phyloP scores from a whole-genome alignment of 1,140 invertebrate genomes.

The Trissolcus basalis region DNA sequence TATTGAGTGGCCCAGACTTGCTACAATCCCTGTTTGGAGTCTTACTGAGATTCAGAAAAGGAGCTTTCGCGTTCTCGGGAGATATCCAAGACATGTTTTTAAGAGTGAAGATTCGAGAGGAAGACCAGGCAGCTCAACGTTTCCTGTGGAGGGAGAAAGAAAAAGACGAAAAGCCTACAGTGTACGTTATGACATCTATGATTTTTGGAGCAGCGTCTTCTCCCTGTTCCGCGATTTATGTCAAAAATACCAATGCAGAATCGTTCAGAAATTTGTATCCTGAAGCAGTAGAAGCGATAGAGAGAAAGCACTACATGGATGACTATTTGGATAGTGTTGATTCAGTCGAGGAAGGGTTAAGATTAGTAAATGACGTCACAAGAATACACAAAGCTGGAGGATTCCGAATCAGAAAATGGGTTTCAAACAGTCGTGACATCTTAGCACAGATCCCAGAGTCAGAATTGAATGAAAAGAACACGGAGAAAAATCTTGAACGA shows the following conservation, averaged over 20 bases:
- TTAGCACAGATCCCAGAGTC: slow-evolving; percentile 41
- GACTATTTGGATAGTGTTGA: slow-evolving; percentile 65
- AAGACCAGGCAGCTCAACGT: neutral
- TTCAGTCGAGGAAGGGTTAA: slow-evolving; percentile 6
- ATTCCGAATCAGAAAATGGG: slow-evolving; percentile 35
- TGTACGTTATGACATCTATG: slow-evolving; percentile 21
- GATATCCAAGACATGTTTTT: too few species aligned
- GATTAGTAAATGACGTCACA: neutral
- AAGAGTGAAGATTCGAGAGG: neutral
- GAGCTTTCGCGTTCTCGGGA: neutral
- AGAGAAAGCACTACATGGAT: slow-evolving; percentile 65
- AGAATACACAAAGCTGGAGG: slow-evolving; percentile 35
- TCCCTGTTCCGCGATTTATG: slow-evolving; percentile 60
- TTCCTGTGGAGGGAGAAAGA: slow-evolving; percentile 5
- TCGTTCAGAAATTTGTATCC: slow-evolving; percentile 44
- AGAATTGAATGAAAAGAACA: slow-evolving; percentile 19
- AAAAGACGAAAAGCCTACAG: neutral
- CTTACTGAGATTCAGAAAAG: neutral
- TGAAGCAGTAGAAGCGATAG: slow-evolving; percentile 54
- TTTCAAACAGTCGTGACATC: slow-evolving; percentile 3
- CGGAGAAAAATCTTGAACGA: slow-evolving; percentile 61
- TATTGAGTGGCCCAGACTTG: neutral
- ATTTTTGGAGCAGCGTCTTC: slow-evolving; percentile 66
- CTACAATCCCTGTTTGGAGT: neutral
- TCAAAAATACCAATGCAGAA: slow-evolving; percentile 65